Evolutionary conservation across 2,888 invertebrate species (phyloP), one percentile per base, ranked within the genome.

Genomic region (Aporophyla nigra): DNA sequence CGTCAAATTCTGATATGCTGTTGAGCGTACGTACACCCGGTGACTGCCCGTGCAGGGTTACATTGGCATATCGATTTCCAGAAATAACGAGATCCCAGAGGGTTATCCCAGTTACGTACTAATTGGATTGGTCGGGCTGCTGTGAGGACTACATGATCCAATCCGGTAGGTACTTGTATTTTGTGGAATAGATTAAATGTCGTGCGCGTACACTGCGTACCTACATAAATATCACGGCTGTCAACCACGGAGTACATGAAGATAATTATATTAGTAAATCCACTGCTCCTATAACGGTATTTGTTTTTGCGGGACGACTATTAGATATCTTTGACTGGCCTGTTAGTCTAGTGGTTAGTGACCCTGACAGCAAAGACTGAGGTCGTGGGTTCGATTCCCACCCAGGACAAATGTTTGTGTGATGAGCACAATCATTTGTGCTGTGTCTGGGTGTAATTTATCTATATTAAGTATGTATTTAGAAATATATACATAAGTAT

Each of bases 31-130:
- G 10, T 59, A 19, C 40, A 68, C 2, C 5, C 51, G 14, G 24
- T 59, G 40, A 40, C 33, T 21, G 33, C 21, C 16, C 21, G 53
- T 68, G 43, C 79, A 58, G n/a, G 21, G 67, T 71, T 68, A 83
- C 71, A 62, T 46, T 27, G 24, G 49, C 51, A 74, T 80, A 76
- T 80, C 68, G 54, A 53, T 76, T 73, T 71, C 65, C 65, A 70
- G 58, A 71, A 80, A 71, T 84, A 83, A 83, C 73, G 27, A 83
- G 81, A 65, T 71, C 76, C 71, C 85, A 68, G 56, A 72, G 59
- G 66, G 43, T 75, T 79, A 59, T 76, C 68, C 59, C 62, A 69
- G 80, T 66, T 54, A 68, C 27, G 21, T 14, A 58, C 51, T 83
- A 76, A 83, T 84, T 71, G 76, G 80, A 83, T 84, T 72, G 74